phyloP scores from a whole-genome alignment of 2,113 vertebrate species.

The Peromyscus californicus region DNA sequence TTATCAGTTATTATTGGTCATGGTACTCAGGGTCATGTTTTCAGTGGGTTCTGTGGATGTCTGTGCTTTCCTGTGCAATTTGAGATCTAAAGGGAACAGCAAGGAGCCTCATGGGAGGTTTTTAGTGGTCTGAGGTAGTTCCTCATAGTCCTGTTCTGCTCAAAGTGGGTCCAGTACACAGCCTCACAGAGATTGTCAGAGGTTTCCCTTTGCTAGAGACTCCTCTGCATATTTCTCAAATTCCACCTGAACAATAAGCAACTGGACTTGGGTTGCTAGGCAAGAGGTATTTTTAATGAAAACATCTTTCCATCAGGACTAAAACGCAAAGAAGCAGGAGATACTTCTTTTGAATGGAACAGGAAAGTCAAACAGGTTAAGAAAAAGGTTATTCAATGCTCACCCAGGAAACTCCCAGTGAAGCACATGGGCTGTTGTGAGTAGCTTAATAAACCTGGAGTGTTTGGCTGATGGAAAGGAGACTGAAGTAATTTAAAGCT shows the following conservation, averaged over 20 bases:
- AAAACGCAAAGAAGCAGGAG: background rate
- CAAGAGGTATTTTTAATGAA: background rate
- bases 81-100: background rate
- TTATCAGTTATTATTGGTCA: background rate
- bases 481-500: background rate
- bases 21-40: background rate
- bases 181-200: background rate
- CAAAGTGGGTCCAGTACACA: background rate
- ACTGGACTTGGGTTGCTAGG: background rate
- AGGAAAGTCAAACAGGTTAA: conserved; percentile 1
- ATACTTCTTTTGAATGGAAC: background rate
- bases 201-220: background rate
- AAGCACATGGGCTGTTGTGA: background rate
- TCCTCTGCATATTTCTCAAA: background rate
- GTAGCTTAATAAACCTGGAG: background rate
- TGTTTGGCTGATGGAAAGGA: background rate
- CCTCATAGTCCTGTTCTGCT: background rate
- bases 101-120: background rate
- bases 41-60: background rate
- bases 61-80: background rate
- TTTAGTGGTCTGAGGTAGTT: background rate
- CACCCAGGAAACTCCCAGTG: background rate
- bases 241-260: background rate
- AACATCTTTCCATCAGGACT: background rate
- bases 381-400: background rate